Evolutionary conservation across 1,140 invertebrate species (phyloP).

Genomic region (Acromyrmex heyeri): DNA sequence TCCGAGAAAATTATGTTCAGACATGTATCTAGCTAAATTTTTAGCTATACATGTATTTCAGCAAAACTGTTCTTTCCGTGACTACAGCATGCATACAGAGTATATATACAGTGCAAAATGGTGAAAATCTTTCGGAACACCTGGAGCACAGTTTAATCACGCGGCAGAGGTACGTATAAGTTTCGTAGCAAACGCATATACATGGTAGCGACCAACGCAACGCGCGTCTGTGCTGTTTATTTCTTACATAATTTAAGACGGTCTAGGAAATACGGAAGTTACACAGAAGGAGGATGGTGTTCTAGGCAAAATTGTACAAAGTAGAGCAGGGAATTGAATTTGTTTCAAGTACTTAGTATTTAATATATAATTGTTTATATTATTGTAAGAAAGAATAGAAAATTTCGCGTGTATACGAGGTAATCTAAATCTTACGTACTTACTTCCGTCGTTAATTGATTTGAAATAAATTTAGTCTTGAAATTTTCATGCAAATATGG

Average conservation of each 20-base stretch:
- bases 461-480: background rate
- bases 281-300: background rate
- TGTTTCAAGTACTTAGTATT: slow-evolving; percentile 17
- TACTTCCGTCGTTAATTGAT: background rate
- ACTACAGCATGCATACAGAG: background rate
- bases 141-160: slow-evolving; percentile 70
- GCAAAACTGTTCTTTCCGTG: too few species aligned
- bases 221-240: slow-evolving; percentile 63
- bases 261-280: slow-evolving; percentile 43
- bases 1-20: too few species aligned
- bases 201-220: background rate
- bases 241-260: slow-evolving; percentile 74
- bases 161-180: slow-evolving; percentile 43
- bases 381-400: background rate
- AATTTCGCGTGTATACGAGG: background rate
- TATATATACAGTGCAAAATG: slow-evolving; percentile 38
- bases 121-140: slow-evolving; percentile 72
- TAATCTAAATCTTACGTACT: background rate
- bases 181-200: slow-evolving; percentile 28
- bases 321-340: slow-evolving; percentile 26
- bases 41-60: too few species aligned
- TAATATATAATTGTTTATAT: background rate
- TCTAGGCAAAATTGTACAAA: slow-evolving; percentile 11
- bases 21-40: too few species aligned
- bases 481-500: background rate